A percentile compares a stretch with the other conserved stretches of the same genome.
These are phyloP conservation scores for Glomeris marginata DNA, from an alignment of 2,888 invertebrate genomes.

Conservation along the genomic window DNA sequence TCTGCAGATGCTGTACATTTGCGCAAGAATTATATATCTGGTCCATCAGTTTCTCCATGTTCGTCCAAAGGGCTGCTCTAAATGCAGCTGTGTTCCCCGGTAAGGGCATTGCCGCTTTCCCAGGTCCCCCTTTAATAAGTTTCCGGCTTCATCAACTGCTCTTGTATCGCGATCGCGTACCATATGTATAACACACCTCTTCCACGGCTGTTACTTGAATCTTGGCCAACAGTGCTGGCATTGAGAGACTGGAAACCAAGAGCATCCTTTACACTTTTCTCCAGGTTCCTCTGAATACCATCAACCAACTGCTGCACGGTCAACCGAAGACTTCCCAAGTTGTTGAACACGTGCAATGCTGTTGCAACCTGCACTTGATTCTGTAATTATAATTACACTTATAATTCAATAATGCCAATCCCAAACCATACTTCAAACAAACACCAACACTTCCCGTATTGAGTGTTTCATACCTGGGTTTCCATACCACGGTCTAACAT, in stretches of 20 bases:
- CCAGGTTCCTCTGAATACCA: conserved; percentile 32
- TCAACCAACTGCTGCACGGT: conserved; percentile 36
- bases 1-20: conserved; percentile 34
- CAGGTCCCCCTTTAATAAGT: conserved; percentile 32
- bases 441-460: neutral
- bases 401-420: neutral
- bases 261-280: conserved; percentile 34
- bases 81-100: conserved; percentile 42
- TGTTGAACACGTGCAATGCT: conserved; percentile 48
- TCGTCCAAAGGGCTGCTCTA: conserved; percentile 64
- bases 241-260: conserved; percentile 28
- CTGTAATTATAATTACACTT: conserved; percentile 17
- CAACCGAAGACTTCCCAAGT: conserved; percentile 34
- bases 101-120: conserved; percentile 42
- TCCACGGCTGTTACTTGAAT: neutral
- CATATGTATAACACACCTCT: neutral
- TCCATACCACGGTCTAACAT: conserved; percentile 64
- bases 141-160: too few relatives aligned
- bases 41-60: conserved; percentile 71
- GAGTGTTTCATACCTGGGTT: conserved; percentile 35
- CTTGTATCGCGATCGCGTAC: too few relatives aligned
- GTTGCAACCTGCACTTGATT: conserved; percentile 38
- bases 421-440: neutral
- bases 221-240: neutral
- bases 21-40: conserved; percentile 34